These are phyloP conservation scores for Lagopus muta DNA, from an alignment of 2,113 vertebrate species.

Conservation along the genomic window DNA sequence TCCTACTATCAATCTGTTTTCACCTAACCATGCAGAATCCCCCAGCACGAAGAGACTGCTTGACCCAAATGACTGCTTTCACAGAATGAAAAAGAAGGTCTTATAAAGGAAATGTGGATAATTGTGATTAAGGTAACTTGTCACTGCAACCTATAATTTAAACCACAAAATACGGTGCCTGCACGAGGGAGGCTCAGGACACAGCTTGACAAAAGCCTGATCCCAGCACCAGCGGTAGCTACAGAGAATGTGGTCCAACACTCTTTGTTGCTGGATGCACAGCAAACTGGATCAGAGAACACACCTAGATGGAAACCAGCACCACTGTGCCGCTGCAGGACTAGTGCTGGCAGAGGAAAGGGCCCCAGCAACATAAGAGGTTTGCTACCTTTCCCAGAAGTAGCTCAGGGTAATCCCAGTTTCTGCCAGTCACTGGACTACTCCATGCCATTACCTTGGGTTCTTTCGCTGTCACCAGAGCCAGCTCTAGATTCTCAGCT, in stretches of 20 bases:
- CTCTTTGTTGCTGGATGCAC: not conserved
- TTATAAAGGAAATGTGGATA: not conserved
- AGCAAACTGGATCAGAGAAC: not conserved
- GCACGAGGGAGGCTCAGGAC: not conserved
- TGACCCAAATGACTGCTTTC: not conserved
- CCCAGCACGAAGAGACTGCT: not conserved
- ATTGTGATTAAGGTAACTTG: not conserved
- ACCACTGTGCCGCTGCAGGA: not conserved
- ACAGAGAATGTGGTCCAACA: not conserved
- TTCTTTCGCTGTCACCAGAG: too few species aligned
- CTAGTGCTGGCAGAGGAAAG: not conserved
- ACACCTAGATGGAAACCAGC: not conserved
- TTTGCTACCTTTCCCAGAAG: not conserved
- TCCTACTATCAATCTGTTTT: not conserved
- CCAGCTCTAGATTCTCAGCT: not conserved
- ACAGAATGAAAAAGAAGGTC: not conserved
- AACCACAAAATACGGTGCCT: not conserved
- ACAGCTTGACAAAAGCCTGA: not conserved
- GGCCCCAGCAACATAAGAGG: rapidly evolving
- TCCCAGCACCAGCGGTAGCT: not conserved
- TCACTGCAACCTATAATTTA: conserved; percentile 3
- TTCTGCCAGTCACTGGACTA: not conserved
- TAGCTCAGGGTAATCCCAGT: not conserved
- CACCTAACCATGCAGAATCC: not conserved
- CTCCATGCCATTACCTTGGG: too few species aligned